Conservation (phyloP, 2,797 vertebrate genomes). For the Uromys caudimaculatus region DNA sequence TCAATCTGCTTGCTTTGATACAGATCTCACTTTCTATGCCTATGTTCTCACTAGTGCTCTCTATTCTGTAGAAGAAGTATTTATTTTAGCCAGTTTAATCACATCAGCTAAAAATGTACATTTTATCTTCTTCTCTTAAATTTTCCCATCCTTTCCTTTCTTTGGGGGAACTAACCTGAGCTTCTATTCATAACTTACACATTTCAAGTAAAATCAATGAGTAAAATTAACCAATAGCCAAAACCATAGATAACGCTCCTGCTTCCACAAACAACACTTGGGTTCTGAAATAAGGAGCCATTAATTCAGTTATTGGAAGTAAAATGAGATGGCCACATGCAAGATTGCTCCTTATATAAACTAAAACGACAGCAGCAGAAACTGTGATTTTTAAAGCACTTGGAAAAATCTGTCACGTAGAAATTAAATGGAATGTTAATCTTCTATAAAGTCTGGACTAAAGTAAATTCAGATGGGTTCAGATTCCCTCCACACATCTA, state of each 20-base stretch:
- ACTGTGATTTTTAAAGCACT: conserved; percentile 47
- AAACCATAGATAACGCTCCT: background rate
- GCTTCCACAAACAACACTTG: background rate
- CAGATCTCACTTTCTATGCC: background rate
- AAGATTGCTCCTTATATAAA: background rate
- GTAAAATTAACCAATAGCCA: conserved; percentile 2
- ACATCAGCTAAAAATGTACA: background rate
- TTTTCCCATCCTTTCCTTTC: background rate
- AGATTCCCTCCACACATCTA: conserved; percentile 73
- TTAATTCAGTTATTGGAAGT: background rate
- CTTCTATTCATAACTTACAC: background rate
- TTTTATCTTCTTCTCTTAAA: background rate
- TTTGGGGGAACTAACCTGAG: background rate
- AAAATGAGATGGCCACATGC: background rate
- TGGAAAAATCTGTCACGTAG: conserved; percentile 35
- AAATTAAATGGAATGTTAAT: conserved; percentile 67
- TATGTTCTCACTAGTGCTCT: background rate
- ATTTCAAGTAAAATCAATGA: conserved; percentile 6
- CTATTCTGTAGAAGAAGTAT: background rate
- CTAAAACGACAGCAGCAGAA: background rate
- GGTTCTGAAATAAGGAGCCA: background rate
- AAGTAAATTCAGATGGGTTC: conserved; percentile 78
- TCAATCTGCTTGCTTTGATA: background rate
- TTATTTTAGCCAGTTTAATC: background rate
- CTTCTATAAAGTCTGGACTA: conserved; percentile 56